These are phyloP conservation scores for Lepus oiostolus DNA, from an alignment of 2,797 vertebrate species.

Conservation along the genomic window DNA sequence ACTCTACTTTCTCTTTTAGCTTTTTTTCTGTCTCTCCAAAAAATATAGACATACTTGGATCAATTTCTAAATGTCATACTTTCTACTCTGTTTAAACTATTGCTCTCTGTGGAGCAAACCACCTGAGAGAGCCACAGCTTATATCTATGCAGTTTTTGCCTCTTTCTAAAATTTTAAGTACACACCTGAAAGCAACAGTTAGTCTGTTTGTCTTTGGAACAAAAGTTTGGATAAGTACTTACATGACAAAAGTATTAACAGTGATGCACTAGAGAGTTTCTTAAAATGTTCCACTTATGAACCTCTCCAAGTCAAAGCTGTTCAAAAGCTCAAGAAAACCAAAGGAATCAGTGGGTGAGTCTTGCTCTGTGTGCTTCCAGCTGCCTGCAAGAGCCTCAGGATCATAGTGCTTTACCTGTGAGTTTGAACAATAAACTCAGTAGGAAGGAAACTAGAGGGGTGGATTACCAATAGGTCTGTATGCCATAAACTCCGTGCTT, in stretches of 20 bases:
- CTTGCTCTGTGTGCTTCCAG: background rate
- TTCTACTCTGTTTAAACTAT: slow-evolving; percentile 39
- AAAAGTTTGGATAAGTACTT: slow-evolving; percentile 13
- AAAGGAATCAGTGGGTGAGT: background rate
- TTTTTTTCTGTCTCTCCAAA: background rate
- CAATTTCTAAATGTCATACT: slow-evolving; percentile 5
- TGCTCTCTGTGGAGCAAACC: background rate
- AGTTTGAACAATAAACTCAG: background rate
- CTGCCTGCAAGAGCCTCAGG: background rate
- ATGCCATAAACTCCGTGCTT: slow-evolving; percentile 33
- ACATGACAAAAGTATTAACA: slow-evolving; percentile 58
- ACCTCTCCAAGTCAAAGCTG: background rate
- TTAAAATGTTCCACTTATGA: background rate
- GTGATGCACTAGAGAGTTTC: background rate
- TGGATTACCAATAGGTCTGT: background rate
- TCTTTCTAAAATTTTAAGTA: background rate
- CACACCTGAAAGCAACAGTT: slow-evolving; percentile 48
- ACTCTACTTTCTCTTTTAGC: background rate
- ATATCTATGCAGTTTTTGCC: background rate
- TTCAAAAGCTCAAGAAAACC: slow-evolving; percentile 25
- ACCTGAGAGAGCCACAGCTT: slow-evolving; percentile 21
- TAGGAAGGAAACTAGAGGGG: background rate
- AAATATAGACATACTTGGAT: slow-evolving; percentile 50
- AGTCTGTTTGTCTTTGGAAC: slow-evolving; percentile 2
- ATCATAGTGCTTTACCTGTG: background rate